Evolutionary conservation across 2,113 vertebrate species (phyloP), one percentile per base, ranked within the genome.

Genomic region (Notothenia coriiceps): DNA sequence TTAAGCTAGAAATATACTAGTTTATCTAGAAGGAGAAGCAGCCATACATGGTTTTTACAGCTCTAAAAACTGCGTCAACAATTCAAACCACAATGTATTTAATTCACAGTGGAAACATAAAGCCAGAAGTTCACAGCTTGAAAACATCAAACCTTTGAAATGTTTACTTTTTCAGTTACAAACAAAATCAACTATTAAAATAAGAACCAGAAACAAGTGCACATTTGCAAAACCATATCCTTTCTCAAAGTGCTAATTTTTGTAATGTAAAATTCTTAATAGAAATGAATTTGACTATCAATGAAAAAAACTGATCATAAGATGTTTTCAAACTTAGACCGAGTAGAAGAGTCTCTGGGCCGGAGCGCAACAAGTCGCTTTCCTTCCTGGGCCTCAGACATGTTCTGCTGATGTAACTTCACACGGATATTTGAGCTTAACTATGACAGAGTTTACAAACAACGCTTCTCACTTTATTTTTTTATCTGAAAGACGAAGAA

Each of bases 321-420:
- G 15, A 15, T 11, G 25, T 33, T 35, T 20, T 29, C 10, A 61
- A 59, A 18, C 7, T 18, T 12, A 13, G 13, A 50, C 54, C 18
- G 65, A 3, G 1, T 1, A 46, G 49, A 20, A 61, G 54, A 61
- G 18, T 76, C 12, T 72, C 51, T 40, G 17, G 29, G 29, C 29
- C 29, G 29, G 29, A 29, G 29, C 29, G 74, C 74, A 71, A 84
- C 77, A 87, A 35, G 78, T 82, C 15, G 40, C 50, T 5, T 17
- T 12, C 6, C 56, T 55, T 18, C 70, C 20, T 25, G 10, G 5
- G 35, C 35, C 35, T 29, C 29, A 29, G 29, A 29, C 29, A 29
- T 29, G 29, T 29, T 29, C 29, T 29, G 29, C 29, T 40, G 35
- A 40, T 7, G 29, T 40, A 40, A 40, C 35, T 40, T 40, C 35